Conservation (phyloP, 2,113 vertebrate species). For the Grantiella picta region DNA sequence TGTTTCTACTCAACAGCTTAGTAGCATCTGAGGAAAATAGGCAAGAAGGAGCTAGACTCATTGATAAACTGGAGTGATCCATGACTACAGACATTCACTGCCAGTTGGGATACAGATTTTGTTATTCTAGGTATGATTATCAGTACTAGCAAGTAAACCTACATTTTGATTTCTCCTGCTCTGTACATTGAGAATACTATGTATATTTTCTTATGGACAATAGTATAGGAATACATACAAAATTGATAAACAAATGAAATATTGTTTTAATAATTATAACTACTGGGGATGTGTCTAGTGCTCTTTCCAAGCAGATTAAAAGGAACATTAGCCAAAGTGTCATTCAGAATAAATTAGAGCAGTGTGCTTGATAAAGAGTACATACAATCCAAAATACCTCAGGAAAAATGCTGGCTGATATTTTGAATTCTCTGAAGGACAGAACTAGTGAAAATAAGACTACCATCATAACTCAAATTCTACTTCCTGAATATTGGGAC, state of each 20-base stretch:
- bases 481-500: not conserved
- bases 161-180: not conserved
- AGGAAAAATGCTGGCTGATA: not conserved
- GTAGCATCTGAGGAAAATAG: not conserved
- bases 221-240: not conserved
- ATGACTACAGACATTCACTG: not conserved
- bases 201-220: accelerated
- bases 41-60: not conserved
- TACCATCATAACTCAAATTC: not conserved
- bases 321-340: not conserved
- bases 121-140: not conserved
- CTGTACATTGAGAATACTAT: not conserved
- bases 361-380: not conserved
- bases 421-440: not conserved
- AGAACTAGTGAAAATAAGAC: not conserved
- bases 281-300: not conserved
- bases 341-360: not conserved
- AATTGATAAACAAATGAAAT: not conserved
- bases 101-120: not conserved
- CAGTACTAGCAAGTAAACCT: not conserved
- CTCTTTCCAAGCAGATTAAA: not conserved
- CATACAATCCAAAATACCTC: not conserved
- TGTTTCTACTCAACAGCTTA: not conserved
- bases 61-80: not conserved
- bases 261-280: not conserved